phyloP scores from a whole-genome alignment of 2,113 vertebrate genomes.

The Porphyrio hochstetteri region DNA sequence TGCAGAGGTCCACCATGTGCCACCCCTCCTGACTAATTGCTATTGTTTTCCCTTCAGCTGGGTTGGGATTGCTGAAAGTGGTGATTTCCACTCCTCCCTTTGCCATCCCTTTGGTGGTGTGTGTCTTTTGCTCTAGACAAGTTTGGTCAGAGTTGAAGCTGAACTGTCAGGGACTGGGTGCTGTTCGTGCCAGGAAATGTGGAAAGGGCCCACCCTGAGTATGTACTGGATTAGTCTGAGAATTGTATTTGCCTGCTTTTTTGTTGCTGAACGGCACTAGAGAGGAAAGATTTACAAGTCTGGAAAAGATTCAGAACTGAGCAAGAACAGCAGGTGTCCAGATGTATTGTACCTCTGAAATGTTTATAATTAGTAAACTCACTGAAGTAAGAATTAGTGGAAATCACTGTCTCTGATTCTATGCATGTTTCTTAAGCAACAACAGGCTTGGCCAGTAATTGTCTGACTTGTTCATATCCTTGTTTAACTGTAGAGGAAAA shows the following conservation, averaged over 20 bases:
- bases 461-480: background rate
- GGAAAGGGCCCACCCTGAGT: background rate
- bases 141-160: background rate
- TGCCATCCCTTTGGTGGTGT: background rate
- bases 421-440: background rate
- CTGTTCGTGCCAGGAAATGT: background rate
- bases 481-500: background rate
- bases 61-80: background rate
- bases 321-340: background rate
- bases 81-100: background rate
- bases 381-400: background rate
- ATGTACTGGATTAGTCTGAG: background rate
- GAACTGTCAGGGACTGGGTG: background rate
- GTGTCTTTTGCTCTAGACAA: background rate
- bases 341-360: background rate
- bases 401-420: background rate
- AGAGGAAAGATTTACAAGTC: background rate
- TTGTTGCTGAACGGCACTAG: background rate
- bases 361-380: background rate
- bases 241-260: background rate
- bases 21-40: background rate
- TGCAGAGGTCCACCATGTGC: background rate
- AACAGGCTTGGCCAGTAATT: background rate
- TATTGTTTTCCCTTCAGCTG: background rate
- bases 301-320: conserved; percentile 12